These are phyloP conservation scores for Zophobas atratus DNA, from an alignment of 1,140 invertebrate species.

Conservation along the genomic window DNA sequence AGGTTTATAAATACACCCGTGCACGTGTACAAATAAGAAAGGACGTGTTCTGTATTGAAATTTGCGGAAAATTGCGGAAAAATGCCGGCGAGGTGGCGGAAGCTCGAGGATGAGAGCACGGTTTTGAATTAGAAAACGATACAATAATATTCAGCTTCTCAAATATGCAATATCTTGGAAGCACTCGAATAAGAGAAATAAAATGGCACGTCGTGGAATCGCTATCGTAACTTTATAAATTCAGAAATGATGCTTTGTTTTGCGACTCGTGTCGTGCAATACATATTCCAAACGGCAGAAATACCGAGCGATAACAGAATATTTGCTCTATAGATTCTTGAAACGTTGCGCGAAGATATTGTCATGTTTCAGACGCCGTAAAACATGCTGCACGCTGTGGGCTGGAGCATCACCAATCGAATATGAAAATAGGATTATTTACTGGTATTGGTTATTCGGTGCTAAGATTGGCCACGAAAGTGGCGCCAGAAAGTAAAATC, in stretches of 20 bases:
- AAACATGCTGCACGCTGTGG: constrained; percentile 13
- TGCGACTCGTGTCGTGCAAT: constrained; percentile 48
- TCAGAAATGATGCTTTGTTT: constrained; percentile 50
- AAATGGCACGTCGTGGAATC: constrained; percentile 24
- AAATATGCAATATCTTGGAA: constrained; percentile 45
- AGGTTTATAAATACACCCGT: background rate
- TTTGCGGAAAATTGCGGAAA: background rate
- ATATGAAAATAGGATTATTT: background rate
- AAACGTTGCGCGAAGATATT: constrained; percentile 40
- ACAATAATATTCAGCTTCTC: constrained; percentile 44
- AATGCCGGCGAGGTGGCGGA: background rate
- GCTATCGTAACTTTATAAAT: constrained; percentile 49
- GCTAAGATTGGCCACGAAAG: too few relatives aligned
- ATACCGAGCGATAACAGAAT: constrained; percentile 44
- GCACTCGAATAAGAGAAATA: constrained; percentile 41
- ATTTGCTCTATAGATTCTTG: constrained; percentile 46
- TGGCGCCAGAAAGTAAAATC: too few relatives aligned
- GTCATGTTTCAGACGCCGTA: constrained; percentile 41
- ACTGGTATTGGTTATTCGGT: too few relatives aligned
- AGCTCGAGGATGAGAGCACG: background rate
- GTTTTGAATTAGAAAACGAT: constrained; percentile 47
- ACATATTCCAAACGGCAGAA: constrained; percentile 44
- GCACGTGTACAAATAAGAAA: constrained; percentile 25
- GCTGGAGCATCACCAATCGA: background rate
- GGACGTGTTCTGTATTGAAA: constrained; percentile 29